phyloP scores from a whole-genome alignment of 2,113 vertebrate species.

The Spermophilus dauricus region DNA sequence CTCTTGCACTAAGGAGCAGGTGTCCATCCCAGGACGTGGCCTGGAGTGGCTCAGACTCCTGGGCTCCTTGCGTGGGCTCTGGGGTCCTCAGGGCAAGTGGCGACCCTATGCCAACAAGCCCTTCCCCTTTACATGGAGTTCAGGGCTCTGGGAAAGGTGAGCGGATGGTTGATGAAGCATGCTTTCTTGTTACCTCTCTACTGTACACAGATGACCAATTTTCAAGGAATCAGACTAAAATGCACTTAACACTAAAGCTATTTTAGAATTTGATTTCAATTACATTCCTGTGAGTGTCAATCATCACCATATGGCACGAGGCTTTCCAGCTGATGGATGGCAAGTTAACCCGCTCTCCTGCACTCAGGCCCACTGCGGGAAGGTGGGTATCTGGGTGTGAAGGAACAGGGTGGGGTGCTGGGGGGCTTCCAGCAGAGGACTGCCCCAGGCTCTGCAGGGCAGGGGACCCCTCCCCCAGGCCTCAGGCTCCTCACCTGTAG shows the following conservation, averaged over 20 bases:
- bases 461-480: not conserved
- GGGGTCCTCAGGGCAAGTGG: accelerated
- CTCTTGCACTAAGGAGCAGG: accelerated
- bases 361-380: accelerated
- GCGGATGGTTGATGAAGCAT: accelerated
- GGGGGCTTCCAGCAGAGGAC: accelerated
- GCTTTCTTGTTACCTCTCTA: not conserved
- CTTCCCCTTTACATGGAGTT: accelerated
- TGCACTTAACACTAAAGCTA: constrained; percentile 46
- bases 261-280: constrained; percentile 68
- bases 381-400: accelerated
- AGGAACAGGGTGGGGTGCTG: too few species aligned
- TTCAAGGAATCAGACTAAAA: constrained; percentile 61
- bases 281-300: constrained; percentile 42
- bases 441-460: too few species aligned
- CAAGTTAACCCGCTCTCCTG: accelerated
- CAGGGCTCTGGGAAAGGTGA: not conserved
- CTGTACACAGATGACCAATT: not conserved
- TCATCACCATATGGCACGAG: not conserved
- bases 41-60: accelerated
- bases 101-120: accelerated
- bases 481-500: accelerated
- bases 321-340: accelerated
- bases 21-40: accelerated
- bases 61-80: accelerated